phyloP scores from a whole-genome alignment of 1,140 invertebrate genomes.

The Mercenaria mercenaria region DNA sequence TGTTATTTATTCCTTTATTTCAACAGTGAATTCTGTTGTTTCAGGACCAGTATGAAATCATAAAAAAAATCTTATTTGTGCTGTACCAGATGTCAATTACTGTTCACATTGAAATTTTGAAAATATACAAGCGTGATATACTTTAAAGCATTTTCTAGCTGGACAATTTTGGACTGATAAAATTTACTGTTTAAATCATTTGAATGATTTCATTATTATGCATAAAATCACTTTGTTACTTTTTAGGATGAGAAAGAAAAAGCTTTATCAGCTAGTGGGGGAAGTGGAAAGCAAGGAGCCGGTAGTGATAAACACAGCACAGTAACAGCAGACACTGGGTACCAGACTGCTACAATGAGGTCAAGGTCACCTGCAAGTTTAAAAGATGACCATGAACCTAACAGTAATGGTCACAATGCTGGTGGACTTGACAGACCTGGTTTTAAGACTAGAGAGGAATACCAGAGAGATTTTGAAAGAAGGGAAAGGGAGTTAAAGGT shows the following conservation, averaged over 20 bases:
- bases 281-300: constrained; percentile 30
- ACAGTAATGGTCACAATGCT: neutral
- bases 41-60: too few species aligned
- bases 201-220: too few species aligned
- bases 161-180: too few species aligned
- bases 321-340: constrained; percentile 38
- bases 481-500: constrained; percentile 53
- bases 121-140: too few species aligned
- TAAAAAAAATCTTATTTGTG: too few species aligned
- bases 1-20: too few species aligned
- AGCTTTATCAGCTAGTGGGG: constrained; percentile 39
- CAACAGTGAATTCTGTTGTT: too few species aligned
- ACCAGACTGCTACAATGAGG: constrained; percentile 20
- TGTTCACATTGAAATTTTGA: too few species aligned
- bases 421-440: constrained; percentile 36
- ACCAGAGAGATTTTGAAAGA: constrained; percentile 53
- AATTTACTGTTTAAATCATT: too few species aligned
- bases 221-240: too few species aligned
- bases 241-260: constrained; percentile 64
- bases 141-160: too few species aligned
- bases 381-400: constrained; percentile 13
- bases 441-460: constrained; percentile 60
- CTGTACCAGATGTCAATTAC: too few species aligned
- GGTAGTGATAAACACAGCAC: constrained; percentile 20
- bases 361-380: constrained; percentile 27